Base-by-base conservation (phyloP, 1,140 invertebrate species). In the Cyphomyrmex costatus region DNA sequence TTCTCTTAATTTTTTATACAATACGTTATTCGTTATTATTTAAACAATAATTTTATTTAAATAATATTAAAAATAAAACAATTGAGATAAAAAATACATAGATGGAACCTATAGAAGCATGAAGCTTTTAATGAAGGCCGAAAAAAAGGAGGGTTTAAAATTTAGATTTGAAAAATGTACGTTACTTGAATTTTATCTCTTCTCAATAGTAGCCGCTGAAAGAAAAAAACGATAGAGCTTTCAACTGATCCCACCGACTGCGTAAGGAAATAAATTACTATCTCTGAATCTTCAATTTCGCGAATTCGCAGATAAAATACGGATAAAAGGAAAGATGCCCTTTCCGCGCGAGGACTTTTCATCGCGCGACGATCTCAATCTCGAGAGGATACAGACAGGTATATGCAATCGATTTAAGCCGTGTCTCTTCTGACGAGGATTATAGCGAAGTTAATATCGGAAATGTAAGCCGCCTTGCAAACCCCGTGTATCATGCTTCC, bases 231-330 rank as follows among this genome's bases (percentile, higher is more conserved):
- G 21, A 1, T 12, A 70, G 12, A 16, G 33, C 21, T 80, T 70
- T 30, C 36, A 16, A 5, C 21, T 7, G 24, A 30, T 53, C 6
- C 19, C 66, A 7, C 16, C 4, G 33, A 3, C 12, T n/a, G 30
- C 76, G 76, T 46, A 74, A 33, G 68, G 24, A 83, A 74, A 83
- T 83, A 73, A 74, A 83, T 83, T 73, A 74, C 79, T 83, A 73
- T 49, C 53, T 27, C 19, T 56, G n/a, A 12, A 79, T 74, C 36
- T 83, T 61, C 79, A 83, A 83, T 83, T 83, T 83, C 36, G 51
- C 24, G 7, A 49, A 27, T 58, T 73, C 79, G 53, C 79, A 19
- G 53, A 73, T 60, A 53, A 49, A 73, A 61, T 33, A 73, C 53
- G 79, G 12, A 83, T 73, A 74, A 73, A n/a, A 27, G 21, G n/a